Conservation (phyloP, 1,140 invertebrate species). For the Euborellia annulipes region DNA sequence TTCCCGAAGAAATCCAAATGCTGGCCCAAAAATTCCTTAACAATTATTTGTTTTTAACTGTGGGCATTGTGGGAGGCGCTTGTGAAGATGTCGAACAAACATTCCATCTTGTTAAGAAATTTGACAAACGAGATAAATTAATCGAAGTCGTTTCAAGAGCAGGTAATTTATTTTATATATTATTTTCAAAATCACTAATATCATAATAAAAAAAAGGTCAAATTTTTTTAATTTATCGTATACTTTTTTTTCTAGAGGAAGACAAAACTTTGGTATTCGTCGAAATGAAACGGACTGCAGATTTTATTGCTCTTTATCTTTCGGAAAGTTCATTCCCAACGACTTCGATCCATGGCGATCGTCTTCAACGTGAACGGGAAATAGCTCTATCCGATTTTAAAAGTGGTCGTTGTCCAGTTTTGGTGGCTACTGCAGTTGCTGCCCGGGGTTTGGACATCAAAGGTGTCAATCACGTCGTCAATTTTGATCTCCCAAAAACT, state of each 20-base stretch:
- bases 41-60: conserved; percentile 69
- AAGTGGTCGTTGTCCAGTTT: conserved; percentile 48
- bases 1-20: conserved; percentile 65
- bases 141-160: conserved; percentile 46
- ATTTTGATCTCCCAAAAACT: conserved; percentile 73
- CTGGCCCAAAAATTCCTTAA: conserved; percentile 57
- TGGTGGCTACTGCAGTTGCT: conserved; percentile 89
- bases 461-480: conserved; percentile 73
- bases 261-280: conserved; percentile 74
- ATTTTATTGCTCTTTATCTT: conserved; percentile 67
- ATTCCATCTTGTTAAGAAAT: conserved; percentile 55
- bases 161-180: conserved; percentile 23
- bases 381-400: conserved; percentile 72
- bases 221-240: not conserved
- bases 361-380: conserved; percentile 78
- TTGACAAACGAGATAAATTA: conserved; percentile 58
- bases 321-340: conserved; percentile 50
- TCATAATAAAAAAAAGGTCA: too few species aligned
- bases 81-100: conserved; percentile 77
- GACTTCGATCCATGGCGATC: conserved; percentile 87
- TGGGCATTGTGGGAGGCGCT: conserved; percentile 79
- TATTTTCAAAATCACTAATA: too few species aligned
- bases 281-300: conserved; percentile 72
- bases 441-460: conserved; percentile 77
- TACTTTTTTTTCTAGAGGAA: conserved; percentile 19